phyloP scores from a whole-genome alignment of 2,113 vertebrate species.

The Cygnus atratus region DNA sequence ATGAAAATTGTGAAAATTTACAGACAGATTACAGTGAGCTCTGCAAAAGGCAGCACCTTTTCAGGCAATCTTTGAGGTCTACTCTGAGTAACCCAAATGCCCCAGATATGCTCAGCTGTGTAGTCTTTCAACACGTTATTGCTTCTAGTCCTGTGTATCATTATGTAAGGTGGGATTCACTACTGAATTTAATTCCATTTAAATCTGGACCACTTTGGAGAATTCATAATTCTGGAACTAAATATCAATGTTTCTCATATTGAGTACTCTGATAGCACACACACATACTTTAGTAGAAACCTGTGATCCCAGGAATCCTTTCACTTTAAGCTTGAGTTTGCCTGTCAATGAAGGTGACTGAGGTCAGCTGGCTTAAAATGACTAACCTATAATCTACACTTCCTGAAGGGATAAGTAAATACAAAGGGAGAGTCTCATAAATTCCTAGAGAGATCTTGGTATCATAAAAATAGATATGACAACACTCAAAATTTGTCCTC shows the following conservation, averaged over 20 bases:
- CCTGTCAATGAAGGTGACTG: background rate
- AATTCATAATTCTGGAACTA: background rate
- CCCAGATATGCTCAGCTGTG: background rate
- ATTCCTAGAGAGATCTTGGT: background rate
- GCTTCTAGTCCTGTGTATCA: background rate
- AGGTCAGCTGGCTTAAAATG: conserved; percentile 31
- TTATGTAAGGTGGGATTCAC: background rate
- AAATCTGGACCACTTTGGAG: background rate
- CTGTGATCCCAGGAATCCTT: background rate
- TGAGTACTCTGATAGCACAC: background rate
- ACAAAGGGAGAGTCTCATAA: background rate
- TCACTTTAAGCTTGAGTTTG: conserved; percentile 6
- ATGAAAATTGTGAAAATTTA: background rate
- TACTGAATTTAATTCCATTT: background rate
- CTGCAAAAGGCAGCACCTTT: background rate
- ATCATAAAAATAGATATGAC: conserved; percentile 24
- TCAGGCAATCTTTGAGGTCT: background rate
- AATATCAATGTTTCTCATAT: background rate
- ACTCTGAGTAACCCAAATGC: background rate
- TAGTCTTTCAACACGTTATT: background rate
- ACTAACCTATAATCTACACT: conserved; percentile 16
- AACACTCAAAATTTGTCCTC: background rate
- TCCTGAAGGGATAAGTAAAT: conserved; percentile 32
- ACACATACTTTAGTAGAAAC: background rate
- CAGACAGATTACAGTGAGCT: background rate